Evolutionary conservation across 2,113 vertebrate genomes (phyloP).

Genomic region (Tychaedon coryphoeus): DNA sequence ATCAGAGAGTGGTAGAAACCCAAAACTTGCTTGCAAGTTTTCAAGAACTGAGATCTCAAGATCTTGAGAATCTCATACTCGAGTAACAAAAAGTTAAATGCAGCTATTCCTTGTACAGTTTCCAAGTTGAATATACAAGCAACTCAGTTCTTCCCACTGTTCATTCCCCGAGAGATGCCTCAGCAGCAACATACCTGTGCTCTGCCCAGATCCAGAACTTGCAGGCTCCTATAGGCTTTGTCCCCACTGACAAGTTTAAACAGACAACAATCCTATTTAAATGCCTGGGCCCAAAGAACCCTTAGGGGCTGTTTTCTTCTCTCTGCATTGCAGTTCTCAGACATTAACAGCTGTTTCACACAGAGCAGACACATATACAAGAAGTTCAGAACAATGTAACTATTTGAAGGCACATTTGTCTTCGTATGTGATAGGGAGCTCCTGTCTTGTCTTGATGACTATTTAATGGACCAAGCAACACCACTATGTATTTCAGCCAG

Average conservation of each 20-base stretch:
- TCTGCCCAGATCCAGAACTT: neutral
- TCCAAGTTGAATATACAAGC: neutral
- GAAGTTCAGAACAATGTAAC: neutral
- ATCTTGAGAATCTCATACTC: neutral
- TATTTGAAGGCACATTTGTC: constrained; percentile 9
- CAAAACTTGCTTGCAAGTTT: constrained; percentile 15
- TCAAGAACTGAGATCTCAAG: neutral
- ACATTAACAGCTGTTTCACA: neutral
- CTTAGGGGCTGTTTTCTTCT: neutral
- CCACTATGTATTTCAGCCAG: neutral
- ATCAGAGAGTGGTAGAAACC: neutral
- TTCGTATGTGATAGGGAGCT: neutral
- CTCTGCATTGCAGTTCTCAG: neutral
- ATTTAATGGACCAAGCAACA: neutral
- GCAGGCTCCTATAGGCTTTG: neutral
- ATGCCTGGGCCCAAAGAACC: neutral
- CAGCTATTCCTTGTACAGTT: neutral
- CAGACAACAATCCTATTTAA: neutral
- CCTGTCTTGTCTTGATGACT: constrained; percentile 20
- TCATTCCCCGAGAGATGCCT: constrained; percentile 4
- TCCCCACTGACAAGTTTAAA: neutral
- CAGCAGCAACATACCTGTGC: neutral
- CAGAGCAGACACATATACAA: neutral
- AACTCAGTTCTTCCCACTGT: neutral
- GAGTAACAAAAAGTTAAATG: neutral